A percentile compares a stretch with the other conserved stretches of the same genome.
Evolutionary conservation across 2,797 vertebrate genomes (phyloP).

Genomic region (Arremon brunneinucha): DNA sequence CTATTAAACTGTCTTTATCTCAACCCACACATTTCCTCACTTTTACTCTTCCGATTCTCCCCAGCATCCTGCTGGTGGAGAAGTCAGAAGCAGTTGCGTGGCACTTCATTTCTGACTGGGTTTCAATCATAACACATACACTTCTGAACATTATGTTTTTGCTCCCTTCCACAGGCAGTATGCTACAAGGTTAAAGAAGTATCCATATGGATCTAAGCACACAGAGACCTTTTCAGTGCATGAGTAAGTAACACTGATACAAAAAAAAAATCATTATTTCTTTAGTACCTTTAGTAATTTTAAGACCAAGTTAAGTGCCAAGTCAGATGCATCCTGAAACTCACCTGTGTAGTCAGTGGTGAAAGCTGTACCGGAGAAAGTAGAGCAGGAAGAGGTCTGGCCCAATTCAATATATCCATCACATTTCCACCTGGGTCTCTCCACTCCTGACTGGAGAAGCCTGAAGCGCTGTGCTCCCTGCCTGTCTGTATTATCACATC

Average conservation of each 20-base stretch:
- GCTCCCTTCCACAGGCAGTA: neutral
- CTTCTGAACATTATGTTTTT: neutral
- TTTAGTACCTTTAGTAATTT: neutral
- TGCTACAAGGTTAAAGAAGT: neutral
- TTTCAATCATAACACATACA: neutral
- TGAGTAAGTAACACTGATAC: neutral
- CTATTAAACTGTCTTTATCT: neutral
- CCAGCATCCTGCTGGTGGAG: neutral
- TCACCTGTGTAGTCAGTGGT: slow-evolving; percentile 62
- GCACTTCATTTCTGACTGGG: neutral
- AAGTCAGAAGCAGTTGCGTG: neutral
- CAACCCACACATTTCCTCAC: neutral
- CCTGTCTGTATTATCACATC: neutral
- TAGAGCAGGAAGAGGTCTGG: slow-evolving; percentile 81
- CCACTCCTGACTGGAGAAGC: neutral
- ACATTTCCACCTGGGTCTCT: slow-evolving; percentile 55
- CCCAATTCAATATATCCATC: slow-evolving; percentile 80
- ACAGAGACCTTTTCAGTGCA: neutral
- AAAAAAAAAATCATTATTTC: neutral
- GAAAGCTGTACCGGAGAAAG: slow-evolving; percentile 83
- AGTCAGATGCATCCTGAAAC: neutral
- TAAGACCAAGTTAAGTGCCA: neutral
- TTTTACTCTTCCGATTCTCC: neutral
- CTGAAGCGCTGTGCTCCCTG: neutral
- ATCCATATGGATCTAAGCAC: neutral